phyloP scores from a whole-genome alignment of 2,888 invertebrate genomes.

The Hypercompe scribonia region DNA sequence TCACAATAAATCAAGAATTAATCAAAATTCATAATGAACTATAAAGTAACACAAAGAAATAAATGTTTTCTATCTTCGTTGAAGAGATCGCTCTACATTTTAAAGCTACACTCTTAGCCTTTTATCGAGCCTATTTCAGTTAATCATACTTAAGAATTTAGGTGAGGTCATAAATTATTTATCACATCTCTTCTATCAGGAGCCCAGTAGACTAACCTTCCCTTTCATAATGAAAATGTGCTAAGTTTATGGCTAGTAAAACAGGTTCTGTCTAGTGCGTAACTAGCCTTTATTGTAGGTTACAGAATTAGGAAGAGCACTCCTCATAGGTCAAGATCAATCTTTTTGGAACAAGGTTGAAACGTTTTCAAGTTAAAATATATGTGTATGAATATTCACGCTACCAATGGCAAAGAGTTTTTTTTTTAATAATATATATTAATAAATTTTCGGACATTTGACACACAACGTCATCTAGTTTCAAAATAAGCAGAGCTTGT shows the following conservation, averaged over 20 bases:
- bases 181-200: background rate
- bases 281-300: conserved; percentile 29
- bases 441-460: too few relatives aligned
- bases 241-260: conserved; percentile 39
- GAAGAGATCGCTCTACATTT: background rate
- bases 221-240: conserved; percentile 6
- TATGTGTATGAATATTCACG: background rate
- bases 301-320: conserved; percentile 24
- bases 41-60: background rate
- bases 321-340: conserved; percentile 13
- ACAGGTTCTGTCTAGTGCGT: conserved; percentile 15
- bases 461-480: too few relatives aligned
- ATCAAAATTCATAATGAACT: background rate
- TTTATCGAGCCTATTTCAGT: background rate
- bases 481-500: too few relatives aligned
- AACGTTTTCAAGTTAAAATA: background rate
- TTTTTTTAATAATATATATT: too few relatives aligned
- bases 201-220: background rate
- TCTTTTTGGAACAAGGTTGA: background rate
- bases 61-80: background rate
- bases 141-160: background rate
- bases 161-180: background rate
- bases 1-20: background rate
- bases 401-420: too few relatives aligned
- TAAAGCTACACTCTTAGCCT: background rate